Evolutionary conservation across 1,140 invertebrate species (phyloP), one percentile per base, ranked within the genome.

Genomic region (Papilio polyxenes): DNA sequence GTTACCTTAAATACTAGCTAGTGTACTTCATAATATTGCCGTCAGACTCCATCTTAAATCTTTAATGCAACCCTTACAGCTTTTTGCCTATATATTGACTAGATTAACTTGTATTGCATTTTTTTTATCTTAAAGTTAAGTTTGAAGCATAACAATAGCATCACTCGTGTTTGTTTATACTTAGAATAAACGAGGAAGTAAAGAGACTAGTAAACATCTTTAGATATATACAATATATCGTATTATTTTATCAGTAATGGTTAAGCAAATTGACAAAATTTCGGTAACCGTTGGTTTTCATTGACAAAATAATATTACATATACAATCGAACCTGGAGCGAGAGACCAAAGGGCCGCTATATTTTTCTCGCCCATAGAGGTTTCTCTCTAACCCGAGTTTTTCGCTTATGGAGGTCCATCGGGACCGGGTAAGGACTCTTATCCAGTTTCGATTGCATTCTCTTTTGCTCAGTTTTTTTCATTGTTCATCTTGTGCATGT

Each of bases 71-170:
- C 77, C 40, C 48, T 80, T 44, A 80, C 20, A 80, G 40, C 37
- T 51, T 49, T 49, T 76, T 69, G 59, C 48, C 37, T 80, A 80
- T 80, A 65, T 69, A 48, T 80, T 80, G 78, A 80, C 78, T 80
- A 80, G 78, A 80, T 69, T 80, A 80, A 80, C 40, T 65, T 79
- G 76, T 79, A 79, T 69, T 80, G 78, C 78, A 80, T 59, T 65
- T 80, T 65, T 80, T 40, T 59, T 79, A 79, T 79, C 76, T 80
- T 80, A 80, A 65, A 65, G 59, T 62, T 80, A 80, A 80, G 44
- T 69, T 69, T 80, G 78, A 80, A 80, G 76, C 62, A 80, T 80
- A 69, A 69, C 78, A 80, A 69, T 80, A 80, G 78, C 78, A 80
- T 80, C 78, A 69, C 59, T 80, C 56, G 37, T 49, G 37, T 80